Evolutionary conservation across 2,113 vertebrate species (phyloP).

Genomic region (Sporophila hypoxantha): DNA sequence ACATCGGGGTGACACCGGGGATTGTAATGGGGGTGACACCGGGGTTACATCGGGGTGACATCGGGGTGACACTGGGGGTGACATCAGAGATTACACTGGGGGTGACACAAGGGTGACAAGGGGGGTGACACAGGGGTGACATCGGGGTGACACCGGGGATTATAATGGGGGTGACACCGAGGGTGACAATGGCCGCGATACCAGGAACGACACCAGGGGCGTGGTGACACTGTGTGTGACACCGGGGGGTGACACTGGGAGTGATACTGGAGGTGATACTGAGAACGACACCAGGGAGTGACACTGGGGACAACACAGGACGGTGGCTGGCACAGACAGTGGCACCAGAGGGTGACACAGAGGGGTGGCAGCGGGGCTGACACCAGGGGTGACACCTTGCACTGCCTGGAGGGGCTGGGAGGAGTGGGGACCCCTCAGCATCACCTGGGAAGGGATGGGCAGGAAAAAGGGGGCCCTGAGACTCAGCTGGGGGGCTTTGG

Average conservation of each 20-base stretch:
- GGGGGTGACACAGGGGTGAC: too few species aligned
- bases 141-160: too few species aligned
- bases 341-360: background rate
- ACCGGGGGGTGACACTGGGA: too few species aligned
- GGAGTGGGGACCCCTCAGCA: background rate
- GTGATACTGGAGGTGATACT: too few species aligned
- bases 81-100: too few species aligned
- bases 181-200: background rate
- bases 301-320: accelerated
- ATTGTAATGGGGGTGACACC: too few species aligned
- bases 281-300: background rate
- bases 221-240: background rate
- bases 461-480: background rate
- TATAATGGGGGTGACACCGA: too few species aligned
- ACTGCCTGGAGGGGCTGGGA: too few species aligned
- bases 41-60: background rate
- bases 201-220: background rate
- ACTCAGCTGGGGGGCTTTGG: background rate
- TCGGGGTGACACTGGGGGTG: too few species aligned
- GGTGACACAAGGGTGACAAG: background rate
- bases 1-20: accelerated
- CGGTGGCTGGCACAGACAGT: background rate
- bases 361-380: background rate
- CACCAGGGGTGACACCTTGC: background rate
- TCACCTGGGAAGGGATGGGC: background rate